phyloP scores from a whole-genome alignment of 2,797 vertebrate genomes.

The Myripristis jacobus region DNA sequence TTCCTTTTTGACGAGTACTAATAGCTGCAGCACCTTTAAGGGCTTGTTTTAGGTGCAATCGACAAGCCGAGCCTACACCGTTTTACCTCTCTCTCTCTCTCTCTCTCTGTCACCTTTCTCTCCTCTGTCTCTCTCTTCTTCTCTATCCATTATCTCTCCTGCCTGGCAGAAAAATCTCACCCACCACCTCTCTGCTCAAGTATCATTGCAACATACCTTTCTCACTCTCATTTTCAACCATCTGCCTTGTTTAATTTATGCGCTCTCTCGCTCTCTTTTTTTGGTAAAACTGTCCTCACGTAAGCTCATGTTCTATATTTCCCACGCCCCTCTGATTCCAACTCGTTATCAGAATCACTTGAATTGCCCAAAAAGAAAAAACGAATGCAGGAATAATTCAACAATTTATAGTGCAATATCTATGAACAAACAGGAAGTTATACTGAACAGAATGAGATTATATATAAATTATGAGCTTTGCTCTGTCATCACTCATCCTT shows the following conservation, averaged over 20 bases:
- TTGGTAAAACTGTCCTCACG: conserved; percentile 1
- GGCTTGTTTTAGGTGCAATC: conserved; percentile 57
- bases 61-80: conserved; percentile 52
- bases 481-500: conserved; percentile 12
- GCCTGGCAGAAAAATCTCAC: conserved; percentile 45
- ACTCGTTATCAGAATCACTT: too few species aligned
- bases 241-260: conserved; percentile 41
- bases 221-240: conserved; percentile 42
- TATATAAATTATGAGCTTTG: not conserved
- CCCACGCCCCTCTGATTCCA: conserved; percentile 1
- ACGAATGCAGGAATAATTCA: too few species aligned
- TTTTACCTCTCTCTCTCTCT: conserved; percentile 41
- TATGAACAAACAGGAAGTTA: not conserved
- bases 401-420: too few species aligned
- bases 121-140: conserved; percentile 49
- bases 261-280: not conserved
- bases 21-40: conserved; percentile 52
- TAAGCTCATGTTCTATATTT: too few species aligned
- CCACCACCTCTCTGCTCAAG: conserved; percentile 60
- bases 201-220: conserved; percentile 54
- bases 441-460: conserved; percentile 5
- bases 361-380: too few species aligned
- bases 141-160: conserved; percentile 62
- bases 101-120: conserved; percentile 29
- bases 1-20: conserved; percentile 28